Conservation (phyloP, 1,140 invertebrate genomes). For the Lepidurus apus region DNA sequence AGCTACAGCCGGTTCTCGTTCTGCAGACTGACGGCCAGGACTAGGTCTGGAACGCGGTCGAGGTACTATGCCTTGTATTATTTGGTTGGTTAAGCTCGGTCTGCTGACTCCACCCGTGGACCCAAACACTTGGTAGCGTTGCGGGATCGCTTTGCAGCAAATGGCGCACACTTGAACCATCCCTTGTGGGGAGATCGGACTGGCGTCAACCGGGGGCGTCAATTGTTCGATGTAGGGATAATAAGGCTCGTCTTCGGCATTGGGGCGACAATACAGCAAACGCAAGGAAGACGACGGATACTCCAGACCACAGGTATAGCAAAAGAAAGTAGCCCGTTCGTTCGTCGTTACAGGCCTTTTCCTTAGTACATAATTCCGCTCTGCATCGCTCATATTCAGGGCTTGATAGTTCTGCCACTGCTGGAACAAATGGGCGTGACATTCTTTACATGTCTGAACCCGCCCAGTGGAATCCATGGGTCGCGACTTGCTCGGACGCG, state of each 20-base stretch:
- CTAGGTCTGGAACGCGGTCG: slow-evolving; percentile 27
- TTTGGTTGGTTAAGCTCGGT: not conserved
- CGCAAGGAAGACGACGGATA: slow-evolving; percentile 65
- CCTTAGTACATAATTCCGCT: slow-evolving; percentile 70
- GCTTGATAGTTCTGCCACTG: slow-evolving; percentile 66
- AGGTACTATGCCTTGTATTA: not conserved
- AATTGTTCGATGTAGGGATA: slow-evolving; percentile 78
- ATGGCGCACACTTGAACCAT: slow-evolving; percentile 62
- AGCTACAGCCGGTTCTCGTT: not conserved
- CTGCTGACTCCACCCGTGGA: slow-evolving; percentile 40
- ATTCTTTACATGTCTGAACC: slow-evolving; percentile 71
- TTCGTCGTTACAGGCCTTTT: slow-evolving; percentile 60
- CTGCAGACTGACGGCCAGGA: slow-evolving; percentile 12
- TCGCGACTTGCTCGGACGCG: slow-evolving; percentile 68
- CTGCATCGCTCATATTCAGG: slow-evolving; percentile 63
- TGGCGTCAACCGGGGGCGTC: slow-evolving; percentile 70
- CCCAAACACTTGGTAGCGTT: slow-evolving; percentile 69
- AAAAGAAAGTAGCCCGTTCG: slow-evolving; percentile 71
- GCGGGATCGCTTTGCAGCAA: slow-evolving; percentile 74
- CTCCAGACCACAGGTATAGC: slow-evolving; percentile 78
- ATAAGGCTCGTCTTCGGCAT: slow-evolving; percentile 76
- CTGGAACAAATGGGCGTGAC: slow-evolving; percentile 70
- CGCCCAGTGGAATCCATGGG: slow-evolving; percentile 71
- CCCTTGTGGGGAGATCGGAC: slow-evolving; percentile 71
- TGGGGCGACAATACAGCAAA: slow-evolving; percentile 74